Percentiles rank a stretch among this genome's conserved stretches.
phyloP scores from a whole-genome alignment of 2,113 vertebrate genomes.

The Sander lucioperca region DNA sequence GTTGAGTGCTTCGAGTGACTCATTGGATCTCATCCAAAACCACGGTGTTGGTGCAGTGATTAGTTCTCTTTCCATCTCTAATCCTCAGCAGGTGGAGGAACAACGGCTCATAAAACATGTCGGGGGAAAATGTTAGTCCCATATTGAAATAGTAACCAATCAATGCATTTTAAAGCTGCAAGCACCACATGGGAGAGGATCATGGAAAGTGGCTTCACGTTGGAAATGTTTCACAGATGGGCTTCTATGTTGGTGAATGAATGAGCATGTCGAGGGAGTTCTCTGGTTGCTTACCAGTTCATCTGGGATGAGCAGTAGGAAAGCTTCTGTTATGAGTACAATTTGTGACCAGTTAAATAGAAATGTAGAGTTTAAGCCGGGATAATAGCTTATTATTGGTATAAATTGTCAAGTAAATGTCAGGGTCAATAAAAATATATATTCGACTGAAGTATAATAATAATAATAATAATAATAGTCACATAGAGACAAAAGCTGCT shows the following conservation, averaged over 20 bases:
- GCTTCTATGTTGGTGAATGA: constrained; percentile 30
- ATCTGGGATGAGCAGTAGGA: constrained; percentile 24
- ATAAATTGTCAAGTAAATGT: not conserved
- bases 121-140: constrained; percentile 63
- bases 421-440: not conserved
- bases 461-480: not conserved
- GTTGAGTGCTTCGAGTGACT: constrained; percentile 50
- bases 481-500: not conserved
- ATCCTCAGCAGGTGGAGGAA: constrained; percentile 70
- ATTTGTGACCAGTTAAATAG: constrained; percentile 18
- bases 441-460: not conserved
- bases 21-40: constrained; percentile 54
- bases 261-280: constrained; percentile 20
- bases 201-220: constrained; percentile 57
- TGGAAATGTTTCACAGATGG: constrained; percentile 71
- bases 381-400: not conserved
- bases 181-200: constrained; percentile 39
- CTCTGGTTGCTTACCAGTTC: constrained; percentile 13
- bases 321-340: constrained; percentile 18
- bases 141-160: constrained; percentile 61
- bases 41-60: constrained; percentile 67
- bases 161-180: constrained; percentile 58
- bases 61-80: constrained; percentile 72
- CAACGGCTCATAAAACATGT: constrained; percentile 56
- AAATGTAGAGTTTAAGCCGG: constrained; percentile 8